A percentile compares a stretch with the other conserved stretches of the same genome.
Conservation (phyloP, 2,888 invertebrate species). For the Cremastinae sp. region DNA sequence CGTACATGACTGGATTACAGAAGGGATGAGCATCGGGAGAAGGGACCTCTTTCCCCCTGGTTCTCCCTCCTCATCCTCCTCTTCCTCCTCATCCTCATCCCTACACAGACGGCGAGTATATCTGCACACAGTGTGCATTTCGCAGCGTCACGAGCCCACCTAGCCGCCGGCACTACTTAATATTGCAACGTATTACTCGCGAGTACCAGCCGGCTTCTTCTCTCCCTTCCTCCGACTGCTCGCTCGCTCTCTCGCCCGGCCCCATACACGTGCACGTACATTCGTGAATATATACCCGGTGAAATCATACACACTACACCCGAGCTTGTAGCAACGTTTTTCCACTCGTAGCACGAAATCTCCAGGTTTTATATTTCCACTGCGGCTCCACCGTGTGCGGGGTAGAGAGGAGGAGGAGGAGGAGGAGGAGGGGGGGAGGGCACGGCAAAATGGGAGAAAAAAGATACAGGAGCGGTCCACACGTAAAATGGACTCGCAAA, state of each 20-base stretch:
- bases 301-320: constrained; percentile 58
- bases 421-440: not conserved
- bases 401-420: not conserved
- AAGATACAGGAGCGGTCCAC: not conserved
- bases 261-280: constrained; percentile 5
- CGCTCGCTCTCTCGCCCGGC: not conserved
- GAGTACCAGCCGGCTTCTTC: constrained; percentile 61
- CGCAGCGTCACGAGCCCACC: constrained; percentile 54
- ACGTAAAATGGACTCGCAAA: constrained; percentile 21
- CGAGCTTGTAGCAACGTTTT: constrained; percentile 38
- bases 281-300: constrained; percentile 44
- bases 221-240: constrained; percentile 18
- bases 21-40: constrained; percentile 50
- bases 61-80: not conserved
- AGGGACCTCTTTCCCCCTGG: not conserved
- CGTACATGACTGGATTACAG: constrained; percentile 71
- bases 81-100: too few relatives aligned
- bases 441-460: not conserved
- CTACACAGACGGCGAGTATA: constrained; percentile 22
- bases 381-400: constrained; percentile 6
- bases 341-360: constrained; percentile 48
- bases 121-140: constrained; percentile 48
- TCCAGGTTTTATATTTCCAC: constrained; percentile 55
- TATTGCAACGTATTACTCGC: constrained; percentile 73
- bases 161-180: constrained; percentile 69